phyloP scores from a whole-genome alignment of 2,113 vertebrate genomes.

The Oreochromis tanganicae region DNA sequence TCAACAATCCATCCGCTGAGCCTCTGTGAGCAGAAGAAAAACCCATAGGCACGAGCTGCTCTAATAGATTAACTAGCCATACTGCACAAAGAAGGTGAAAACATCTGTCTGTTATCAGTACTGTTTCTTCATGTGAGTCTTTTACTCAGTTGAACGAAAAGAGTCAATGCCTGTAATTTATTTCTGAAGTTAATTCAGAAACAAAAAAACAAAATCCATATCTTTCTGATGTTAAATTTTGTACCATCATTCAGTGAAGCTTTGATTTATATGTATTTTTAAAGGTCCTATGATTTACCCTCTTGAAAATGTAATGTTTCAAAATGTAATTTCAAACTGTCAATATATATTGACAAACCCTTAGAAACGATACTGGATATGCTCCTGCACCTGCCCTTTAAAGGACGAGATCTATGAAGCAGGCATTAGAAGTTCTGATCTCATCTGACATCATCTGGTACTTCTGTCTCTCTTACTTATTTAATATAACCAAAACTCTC shows the following conservation, averaged over 20 bases:
- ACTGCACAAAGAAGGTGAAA: conserved; percentile 40
- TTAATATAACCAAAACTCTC: background rate
- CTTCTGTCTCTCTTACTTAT: background rate
- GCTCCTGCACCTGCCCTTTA: background rate
- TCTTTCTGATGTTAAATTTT: background rate
- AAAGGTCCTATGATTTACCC: background rate
- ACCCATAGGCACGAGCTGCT: conserved; percentile 31
- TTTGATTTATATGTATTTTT: background rate
- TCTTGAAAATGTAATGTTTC: background rate
- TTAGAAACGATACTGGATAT: background rate
- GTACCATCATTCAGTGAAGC: background rate
- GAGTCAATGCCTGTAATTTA: background rate
- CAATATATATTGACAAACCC: background rate
- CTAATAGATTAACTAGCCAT: conserved; percentile 48
- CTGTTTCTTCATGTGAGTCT: background rate
- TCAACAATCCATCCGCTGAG: conserved; percentile 60
- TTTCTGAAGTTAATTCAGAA: background rate
- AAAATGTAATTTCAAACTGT: background rate
- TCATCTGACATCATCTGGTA: background rate
- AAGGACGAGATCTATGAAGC: background rate
- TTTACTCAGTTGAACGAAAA: background rate
- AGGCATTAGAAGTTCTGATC: background rate
- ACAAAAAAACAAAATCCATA: background rate
- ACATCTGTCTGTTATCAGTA: conserved; percentile 8
- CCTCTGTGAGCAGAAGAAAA: conserved; percentile 39